Evolutionary conservation across 2,113 vertebrate species (phyloP), one percentile per base, ranked within the genome.

Genomic region (Erythrolamprus reginae): DNA sequence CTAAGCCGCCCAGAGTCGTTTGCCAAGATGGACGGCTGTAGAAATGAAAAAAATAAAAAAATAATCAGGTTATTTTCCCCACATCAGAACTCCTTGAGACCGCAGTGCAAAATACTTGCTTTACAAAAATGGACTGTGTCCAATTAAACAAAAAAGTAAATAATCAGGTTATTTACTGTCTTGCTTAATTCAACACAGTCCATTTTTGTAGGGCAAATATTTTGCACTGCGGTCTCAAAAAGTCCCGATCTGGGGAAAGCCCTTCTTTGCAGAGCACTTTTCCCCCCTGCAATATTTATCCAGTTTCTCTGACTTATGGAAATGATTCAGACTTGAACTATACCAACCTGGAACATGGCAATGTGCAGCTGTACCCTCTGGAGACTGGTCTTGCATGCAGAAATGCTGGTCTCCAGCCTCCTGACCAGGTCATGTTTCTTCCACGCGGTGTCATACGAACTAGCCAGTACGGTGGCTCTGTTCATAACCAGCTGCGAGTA

Each of bases 381-480:
- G 89, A 99, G 97, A 92, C 98, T 98, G 91, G 99, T 98, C 96
- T 99, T 99, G 91, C 97, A 98, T 0, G 98, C 98, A 0, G 99
- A 98, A 83, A 99, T 98, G 92, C 98, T 98, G 86, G 97, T 97
- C 52, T 99, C 98, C 84, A 99, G 93, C 21, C 99, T 97, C 92
- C 98, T 98, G 55, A 99, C 98, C 52, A 99, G 96, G 93, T 99
- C 99, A 4, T 98, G 97, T 89, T 99, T 99, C 96, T 99, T 99
- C 99, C 99, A 99, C 0, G 99, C 99, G 0, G 99, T 98, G 92
- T 99, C 99, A 0, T 98, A 99, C 0, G 99, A 99, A 23, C 98
- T 98, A 6, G 98, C 99, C 91, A 99, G 93, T 4, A 99, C 99
- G 0, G 98, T 98, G 85, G 98, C 98, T 84, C 99, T 96, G 97